A percentile compares a stretch with the other conserved stretches of the same genome.
These are phyloP conservation scores for Tigriopus californicus DNA, from an alignment of 2,888 invertebrate species.

Conservation along the genomic window DNA sequence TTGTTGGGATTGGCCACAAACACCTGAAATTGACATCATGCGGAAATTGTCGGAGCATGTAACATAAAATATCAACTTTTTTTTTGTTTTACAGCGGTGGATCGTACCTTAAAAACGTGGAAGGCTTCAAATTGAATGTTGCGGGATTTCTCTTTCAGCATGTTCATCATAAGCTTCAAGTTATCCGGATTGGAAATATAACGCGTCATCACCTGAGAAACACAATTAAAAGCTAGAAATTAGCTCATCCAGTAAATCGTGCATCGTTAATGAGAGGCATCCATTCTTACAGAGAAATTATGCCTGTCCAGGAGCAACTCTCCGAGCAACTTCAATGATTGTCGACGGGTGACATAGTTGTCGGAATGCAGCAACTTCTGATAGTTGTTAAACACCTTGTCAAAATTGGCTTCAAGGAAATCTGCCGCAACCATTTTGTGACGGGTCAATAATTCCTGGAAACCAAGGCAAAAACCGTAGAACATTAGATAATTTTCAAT, in stretches of 20 bases:
- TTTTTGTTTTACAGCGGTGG: no score
- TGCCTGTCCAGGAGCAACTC: constrained; percentile 93
- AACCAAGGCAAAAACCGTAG: constrained; percentile 22
- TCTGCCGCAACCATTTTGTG: constrained; percentile 92
- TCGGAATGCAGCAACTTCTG: constrained; percentile 93
- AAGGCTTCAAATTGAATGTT: constrained; percentile 99
- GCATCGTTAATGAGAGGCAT: not conserved
- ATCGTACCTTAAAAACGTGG: constrained; percentile 91
- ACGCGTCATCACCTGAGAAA: constrained; percentile 61
- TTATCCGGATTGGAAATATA: constrained; percentile 99
- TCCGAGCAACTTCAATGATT: constrained; percentile 90
- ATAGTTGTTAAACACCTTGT: constrained; percentile 91
- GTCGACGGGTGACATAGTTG: constrained; percentile 96
- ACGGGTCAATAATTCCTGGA: constrained; percentile 72
- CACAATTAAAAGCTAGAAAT: constrained; percentile 1
- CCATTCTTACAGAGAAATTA: constrained; percentile 70
- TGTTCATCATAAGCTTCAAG: constrained; percentile 99
- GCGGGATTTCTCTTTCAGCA: constrained; percentile 95
- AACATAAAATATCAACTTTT: not conserved
- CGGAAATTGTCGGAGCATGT: not conserved
- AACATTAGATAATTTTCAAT: not conserved
- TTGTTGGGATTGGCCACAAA: constrained; percentile 99
- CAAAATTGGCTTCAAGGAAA: constrained; percentile 96
- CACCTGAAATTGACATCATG: constrained; percentile 43
- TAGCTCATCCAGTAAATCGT: no score